Base-by-base conservation (phyloP, 2,113 vertebrate species). In the Calyptommatus sinebrachiatus region DNA sequence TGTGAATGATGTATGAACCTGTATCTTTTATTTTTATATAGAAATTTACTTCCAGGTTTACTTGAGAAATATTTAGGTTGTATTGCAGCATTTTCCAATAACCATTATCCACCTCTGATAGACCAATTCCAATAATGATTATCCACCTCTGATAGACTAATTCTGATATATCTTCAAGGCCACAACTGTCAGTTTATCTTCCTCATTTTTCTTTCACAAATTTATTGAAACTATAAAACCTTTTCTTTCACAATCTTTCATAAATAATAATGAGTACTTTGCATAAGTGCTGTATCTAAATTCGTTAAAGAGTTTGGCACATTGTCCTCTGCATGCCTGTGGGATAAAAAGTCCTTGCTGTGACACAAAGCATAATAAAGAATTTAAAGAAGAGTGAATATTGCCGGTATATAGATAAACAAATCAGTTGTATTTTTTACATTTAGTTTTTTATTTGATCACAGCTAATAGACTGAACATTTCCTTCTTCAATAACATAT, bases 281-380 rank as follows among this genome's bases (percentile, higher is more conserved):
- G 86, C 85, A 88, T 89, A 90, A 90, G 85, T 84, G 85, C 88
- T 88, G 84, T 48, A 82, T 82, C 73, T 85, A 86, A 66, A 90
- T 92, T 87, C 89, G 90, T 84, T 90, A 84, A 89, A 88, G 81
- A 88, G 73, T 60, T 86, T 90, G 87, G 86, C 87, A 82, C 85
- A 89, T 91, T 91, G 89, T 87, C 57, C 84, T 84, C 82, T 93
- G 89, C 89, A 84, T 91, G 93, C 95, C 90, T 83, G 94, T 96
- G 92, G 96, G 95, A 96, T 92, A 94, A 88, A 87, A 91, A 84
- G 90, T 91, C 94, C 92, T 92, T 94, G 93, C 89, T 91, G 91
- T 91, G 94, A 91, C 86, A 84, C 91, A 83, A 90, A 90, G 78
- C 87, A 82, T 93, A 83, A 85, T 88, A 94, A 87, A 89, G 83